phyloP scores from a whole-genome alignment of 2,797 vertebrate species.

The Carcharodon carcharias region DNA sequence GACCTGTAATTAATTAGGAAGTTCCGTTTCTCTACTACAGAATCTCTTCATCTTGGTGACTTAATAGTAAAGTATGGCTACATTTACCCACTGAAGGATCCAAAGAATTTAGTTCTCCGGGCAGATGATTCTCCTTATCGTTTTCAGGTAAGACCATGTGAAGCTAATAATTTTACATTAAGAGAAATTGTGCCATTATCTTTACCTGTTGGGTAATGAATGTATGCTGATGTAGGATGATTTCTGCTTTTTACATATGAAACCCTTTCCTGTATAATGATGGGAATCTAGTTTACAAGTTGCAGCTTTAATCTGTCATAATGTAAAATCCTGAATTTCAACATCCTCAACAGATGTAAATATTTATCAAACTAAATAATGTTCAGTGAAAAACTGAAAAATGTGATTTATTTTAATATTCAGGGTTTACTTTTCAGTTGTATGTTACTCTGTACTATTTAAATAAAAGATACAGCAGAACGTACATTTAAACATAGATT shows the following conservation, averaged over 20 bases:
- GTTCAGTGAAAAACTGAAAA: background rate
- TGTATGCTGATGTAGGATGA: background rate
- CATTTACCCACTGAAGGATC: slow-evolving; percentile 78
- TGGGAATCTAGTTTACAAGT: background rate
- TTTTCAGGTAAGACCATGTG: slow-evolving; percentile 72
- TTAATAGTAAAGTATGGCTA: slow-evolving; percentile 77
- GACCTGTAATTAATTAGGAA: background rate
- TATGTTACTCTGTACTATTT: background rate
- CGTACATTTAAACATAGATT: background rate
- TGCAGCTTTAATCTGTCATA: background rate
- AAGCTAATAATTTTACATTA: background rate
- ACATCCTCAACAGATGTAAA: background rate
- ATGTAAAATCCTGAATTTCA: background rate
- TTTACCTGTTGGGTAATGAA: background rate
- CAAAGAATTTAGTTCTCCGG: slow-evolving; percentile 61
- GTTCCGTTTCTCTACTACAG: slow-evolving; percentile 51
- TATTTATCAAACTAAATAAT: background rate
- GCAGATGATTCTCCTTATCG: slow-evolving; percentile 77
- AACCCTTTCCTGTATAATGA: background rate
- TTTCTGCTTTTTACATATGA: background rate
- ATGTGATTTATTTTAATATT: background rate
- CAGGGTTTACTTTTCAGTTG: background rate
- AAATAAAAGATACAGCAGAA: background rate
- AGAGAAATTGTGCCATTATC: background rate
- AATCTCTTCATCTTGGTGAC: slow-evolving; percentile 72